phyloP scores from a whole-genome alignment of 37 sponge, comb jelly and placozoan species.

The Bolinopsis microptera region DNA sequence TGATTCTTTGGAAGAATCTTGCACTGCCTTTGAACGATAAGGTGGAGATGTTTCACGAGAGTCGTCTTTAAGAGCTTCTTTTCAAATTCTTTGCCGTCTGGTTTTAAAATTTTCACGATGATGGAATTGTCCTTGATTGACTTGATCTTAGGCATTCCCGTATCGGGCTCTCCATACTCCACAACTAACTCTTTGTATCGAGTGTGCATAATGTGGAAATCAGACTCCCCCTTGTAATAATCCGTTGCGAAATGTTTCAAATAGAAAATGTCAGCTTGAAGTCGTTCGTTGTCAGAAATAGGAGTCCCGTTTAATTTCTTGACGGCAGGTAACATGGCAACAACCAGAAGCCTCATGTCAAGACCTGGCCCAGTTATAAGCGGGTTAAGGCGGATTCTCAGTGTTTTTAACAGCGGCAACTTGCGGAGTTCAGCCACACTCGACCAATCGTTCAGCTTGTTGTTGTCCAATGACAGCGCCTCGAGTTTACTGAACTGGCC shows the following conservation, averaged over 20 bases:
- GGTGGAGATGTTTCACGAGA: background rate
- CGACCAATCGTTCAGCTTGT: background rate
- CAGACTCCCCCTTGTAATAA: background rate
- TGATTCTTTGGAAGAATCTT: constrained; percentile 30
- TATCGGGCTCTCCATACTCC: constrained; percentile 8
- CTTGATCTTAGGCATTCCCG: background rate
- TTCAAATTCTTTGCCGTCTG: background rate
- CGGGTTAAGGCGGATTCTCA: constrained; percentile 31
- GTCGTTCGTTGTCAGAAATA: constrained; percentile 35
- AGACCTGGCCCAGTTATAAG: constrained; percentile 30
- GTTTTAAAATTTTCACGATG: background rate
- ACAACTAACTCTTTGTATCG: background rate
- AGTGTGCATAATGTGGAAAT: background rate
- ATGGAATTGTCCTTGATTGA: constrained; percentile 41
- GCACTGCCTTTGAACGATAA: constrained; percentile 45
- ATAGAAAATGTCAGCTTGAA: constrained; percentile 53
- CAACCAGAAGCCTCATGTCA: constrained; percentile 38
- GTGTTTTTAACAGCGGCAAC: background rate
- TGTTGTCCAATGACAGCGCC: constrained; percentile 41
- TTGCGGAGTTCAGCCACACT: constrained; percentile 36
- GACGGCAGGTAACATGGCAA: constrained; percentile 2
- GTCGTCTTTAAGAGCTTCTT: constrained; percentile 44
- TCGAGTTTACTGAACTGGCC: background rate
- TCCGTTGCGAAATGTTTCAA: constrained; percentile 34
- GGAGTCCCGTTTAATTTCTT: constrained; percentile 49